Base-by-base conservation (phyloP, 2,888 invertebrate genomes). In the Blera fallax region DNA sequence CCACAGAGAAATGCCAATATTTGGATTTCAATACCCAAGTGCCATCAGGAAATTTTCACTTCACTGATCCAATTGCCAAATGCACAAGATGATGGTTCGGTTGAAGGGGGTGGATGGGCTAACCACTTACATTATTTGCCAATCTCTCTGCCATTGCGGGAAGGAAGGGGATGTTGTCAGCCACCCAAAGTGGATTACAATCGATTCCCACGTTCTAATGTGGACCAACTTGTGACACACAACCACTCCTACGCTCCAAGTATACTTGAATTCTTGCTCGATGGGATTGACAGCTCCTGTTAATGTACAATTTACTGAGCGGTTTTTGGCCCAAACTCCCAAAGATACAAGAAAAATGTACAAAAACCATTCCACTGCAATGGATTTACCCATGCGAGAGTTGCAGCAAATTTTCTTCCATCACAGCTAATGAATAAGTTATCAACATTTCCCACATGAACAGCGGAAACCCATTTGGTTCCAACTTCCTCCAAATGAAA, bases 91-190 rank as follows among this genome's bases (percentile, higher is more conserved):
- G 18, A 18, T 5, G 29, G n/a, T 48, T 40, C 56, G 4, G 29
- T 11, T 60, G 45, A 6, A 24, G 29, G 16, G 24, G 34, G 16
- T 24, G 21, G 58, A 24, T 64, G 48, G 50, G 40, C 56, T 64
- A 74, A 73, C 83, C 73, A 84, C 84, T 84, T 84, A 74, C 80
- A 74, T 65, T 84, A 84, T 80, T 80, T 80, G 80, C 73, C 67
- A 78, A 67, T 21, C 54, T 29, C 65, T 52, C 45, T 56, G 8
- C 64, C 18, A 52, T 60, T 32, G 24, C 34, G 14, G 7, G 24
- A 2, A 10, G 24, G 14, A 29, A n/a, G 24, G 14, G 3, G 27
- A 14, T 34, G 64, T 27, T 56, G 48, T 32, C 4, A 69, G 16
- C 40, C 58, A 43, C 24, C 40, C 50, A 72, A 72, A 77, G 50